Conservation (phyloP, 1,140 invertebrate species). For the Luehdorfia chinensis region DNA sequence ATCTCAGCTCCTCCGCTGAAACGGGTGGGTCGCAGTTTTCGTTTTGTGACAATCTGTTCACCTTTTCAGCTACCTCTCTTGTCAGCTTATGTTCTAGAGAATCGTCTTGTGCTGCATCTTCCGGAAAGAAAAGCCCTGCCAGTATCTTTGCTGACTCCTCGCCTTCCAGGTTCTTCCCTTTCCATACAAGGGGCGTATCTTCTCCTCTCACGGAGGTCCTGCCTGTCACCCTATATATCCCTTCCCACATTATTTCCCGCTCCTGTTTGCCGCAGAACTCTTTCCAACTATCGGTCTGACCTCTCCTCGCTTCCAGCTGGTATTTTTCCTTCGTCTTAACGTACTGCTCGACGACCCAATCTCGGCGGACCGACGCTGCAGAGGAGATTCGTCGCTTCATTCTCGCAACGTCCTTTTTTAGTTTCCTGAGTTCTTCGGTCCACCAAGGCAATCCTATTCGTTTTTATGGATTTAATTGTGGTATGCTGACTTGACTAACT, state of each 20-base stretch:
- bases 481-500: not conserved
- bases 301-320: slow-evolving; percentile 1
- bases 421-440: not conserved
- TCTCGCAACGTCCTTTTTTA: too few relatives aligned
- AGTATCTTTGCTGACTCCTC: slow-evolving; percentile 10
- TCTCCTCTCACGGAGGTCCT: slow-evolving; percentile 15
- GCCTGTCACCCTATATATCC: slow-evolving; percentile 22
- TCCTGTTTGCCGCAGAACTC: slow-evolving; percentile 32
- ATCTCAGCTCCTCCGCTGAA: slow-evolving; percentile 4
- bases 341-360: too few relatives aligned
- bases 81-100: not conserved
- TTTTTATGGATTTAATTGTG: not conserved
- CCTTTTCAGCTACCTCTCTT: not conserved
- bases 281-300: slow-evolving; percentile 29
- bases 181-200: not conserved
- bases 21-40: not conserved
- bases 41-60: not conserved
- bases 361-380: slow-evolving; percentile 21
- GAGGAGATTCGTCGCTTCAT: slow-evolving; percentile 25
- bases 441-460: too few relatives aligned
- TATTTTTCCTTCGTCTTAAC: too few relatives aligned
- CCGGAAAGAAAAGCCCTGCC: too few relatives aligned
- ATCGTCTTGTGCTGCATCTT: not conserved
- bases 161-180: slow-evolving; percentile 1
- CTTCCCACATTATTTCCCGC: slow-evolving; percentile 26